These are phyloP conservation scores for Scaptomyza graminum DNA, from an alignment of 1,140 invertebrate species.

Conservation along the genomic window DNA sequence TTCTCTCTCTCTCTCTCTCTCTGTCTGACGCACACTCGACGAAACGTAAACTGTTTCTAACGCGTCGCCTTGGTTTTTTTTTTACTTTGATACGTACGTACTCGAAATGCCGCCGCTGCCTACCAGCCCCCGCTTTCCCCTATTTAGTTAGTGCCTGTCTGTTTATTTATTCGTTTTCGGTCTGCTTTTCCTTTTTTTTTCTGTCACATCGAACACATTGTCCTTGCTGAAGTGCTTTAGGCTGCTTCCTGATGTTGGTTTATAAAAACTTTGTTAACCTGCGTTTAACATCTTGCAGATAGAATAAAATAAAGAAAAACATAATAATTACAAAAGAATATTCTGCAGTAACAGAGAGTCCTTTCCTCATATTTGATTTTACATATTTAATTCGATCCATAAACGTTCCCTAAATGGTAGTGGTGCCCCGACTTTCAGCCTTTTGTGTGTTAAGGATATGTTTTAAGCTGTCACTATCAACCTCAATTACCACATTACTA, in stretches of 20 bases:
- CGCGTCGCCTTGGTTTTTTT: slow-evolving; percentile 51
- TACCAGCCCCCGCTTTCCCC: background rate
- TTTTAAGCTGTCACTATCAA: background rate
- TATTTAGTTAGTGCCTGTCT: slow-evolving; percentile 31
- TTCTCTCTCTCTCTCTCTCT: too few relatives aligned
- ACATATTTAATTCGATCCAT: slow-evolving; percentile 27
- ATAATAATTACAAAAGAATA: slow-evolving; percentile 22
- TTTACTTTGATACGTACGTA: slow-evolving; percentile 10
- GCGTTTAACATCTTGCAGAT: slow-evolving; percentile 55
- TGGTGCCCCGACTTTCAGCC: too few relatives aligned
- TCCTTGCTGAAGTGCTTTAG: slow-evolving; percentile 61
- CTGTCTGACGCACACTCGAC: background rate
- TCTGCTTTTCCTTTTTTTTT: slow-evolving; percentile 19
- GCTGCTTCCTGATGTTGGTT: slow-evolving; percentile 56
- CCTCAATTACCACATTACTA: background rate
- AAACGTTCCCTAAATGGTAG: slow-evolving; percentile 23
- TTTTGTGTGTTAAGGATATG: too few relatives aligned
- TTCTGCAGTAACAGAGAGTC: slow-evolving; percentile 3
- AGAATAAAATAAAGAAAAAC: slow-evolving; percentile 15
- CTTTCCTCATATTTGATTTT: slow-evolving; percentile 22
- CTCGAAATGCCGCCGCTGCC: background rate
- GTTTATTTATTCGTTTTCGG: slow-evolving; percentile 74
- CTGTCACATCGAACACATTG: slow-evolving; percentile 54
- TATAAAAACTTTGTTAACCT: slow-evolving; percentile 79
- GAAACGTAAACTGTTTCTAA: slow-evolving; percentile 37